Evolutionary conservation across 2,113 vertebrate species (phyloP).

Genomic region (Pterocles orientalis): DNA sequence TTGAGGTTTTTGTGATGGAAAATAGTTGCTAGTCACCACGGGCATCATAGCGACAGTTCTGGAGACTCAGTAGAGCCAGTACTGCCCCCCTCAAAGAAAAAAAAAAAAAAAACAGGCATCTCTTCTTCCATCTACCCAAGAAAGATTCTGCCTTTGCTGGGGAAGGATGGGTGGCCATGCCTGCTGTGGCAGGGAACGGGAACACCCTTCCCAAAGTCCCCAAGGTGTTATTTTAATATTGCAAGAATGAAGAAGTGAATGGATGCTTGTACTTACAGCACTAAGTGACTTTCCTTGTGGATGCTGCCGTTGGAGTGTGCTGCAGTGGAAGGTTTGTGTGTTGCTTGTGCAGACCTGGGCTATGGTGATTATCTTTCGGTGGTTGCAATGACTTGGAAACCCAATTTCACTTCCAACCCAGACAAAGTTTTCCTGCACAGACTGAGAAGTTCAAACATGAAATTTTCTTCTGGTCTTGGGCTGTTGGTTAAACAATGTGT

Average conservation of each 20-base stretch:
- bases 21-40: background rate
- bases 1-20: background rate
- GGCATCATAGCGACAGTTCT: background rate
- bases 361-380: fast-evolving
- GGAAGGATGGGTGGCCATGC: background rate
- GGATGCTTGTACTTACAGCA: background rate
- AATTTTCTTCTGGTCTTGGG: background rate
- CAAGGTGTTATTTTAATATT: background rate
- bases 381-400: background rate
- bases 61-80: background rate
- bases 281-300: background rate
- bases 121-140: background rate
- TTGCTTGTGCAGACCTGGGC: fast-evolving
- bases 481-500: fast-evolving
- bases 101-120: background rate
- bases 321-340: fast-evolving
- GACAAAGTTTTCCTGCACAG: background rate
- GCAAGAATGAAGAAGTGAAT: no score
- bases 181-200: background rate
- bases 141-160: fast-evolving
- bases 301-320: fast-evolving
- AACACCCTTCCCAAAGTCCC: background rate
- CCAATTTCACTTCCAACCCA: background rate
- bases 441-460: fast-evolving
- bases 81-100: background rate